Evolutionary conservation across 2,797 vertebrate species (phyloP).

Genomic region (Buphagus erythrorhynchus): DNA sequence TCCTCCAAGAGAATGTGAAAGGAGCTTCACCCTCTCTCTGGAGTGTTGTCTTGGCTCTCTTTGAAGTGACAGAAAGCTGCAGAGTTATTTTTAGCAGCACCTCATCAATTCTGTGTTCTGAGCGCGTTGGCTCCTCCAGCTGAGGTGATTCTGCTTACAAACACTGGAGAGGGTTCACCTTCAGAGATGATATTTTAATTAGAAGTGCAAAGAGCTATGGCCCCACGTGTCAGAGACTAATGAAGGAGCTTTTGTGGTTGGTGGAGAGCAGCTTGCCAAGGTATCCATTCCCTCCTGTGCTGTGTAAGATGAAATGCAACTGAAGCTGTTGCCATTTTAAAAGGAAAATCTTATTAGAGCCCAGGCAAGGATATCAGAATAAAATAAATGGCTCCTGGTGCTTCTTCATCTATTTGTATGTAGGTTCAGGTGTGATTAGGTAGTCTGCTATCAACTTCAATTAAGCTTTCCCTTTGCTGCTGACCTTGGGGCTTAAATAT

Average conservation of each 20-base stretch:
- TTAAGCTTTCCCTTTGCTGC: constrained; percentile 35
- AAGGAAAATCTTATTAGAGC: constrained; percentile 17
- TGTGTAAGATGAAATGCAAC: neutral
- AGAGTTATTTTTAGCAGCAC: constrained; percentile 23
- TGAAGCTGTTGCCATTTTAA: neutral
- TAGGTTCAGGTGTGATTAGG: constrained; percentile 40
- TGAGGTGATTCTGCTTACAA: constrained; percentile 8
- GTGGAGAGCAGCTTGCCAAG: constrained; percentile 13
- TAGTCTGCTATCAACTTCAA: constrained; percentile 31
- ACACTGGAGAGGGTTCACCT: constrained; percentile 37
- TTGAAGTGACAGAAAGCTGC: neutral
- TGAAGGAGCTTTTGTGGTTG: neutral
- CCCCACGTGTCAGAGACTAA: neutral
- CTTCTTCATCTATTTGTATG: constrained; percentile 33
- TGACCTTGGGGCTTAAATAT: constrained; percentile 20
- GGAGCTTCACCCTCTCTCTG: neutral
- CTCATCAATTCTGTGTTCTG: neutral
- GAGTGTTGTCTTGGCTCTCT: neutral
- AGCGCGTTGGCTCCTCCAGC: neutral
- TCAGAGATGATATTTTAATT: constrained; percentile 49
- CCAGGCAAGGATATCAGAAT: neutral
- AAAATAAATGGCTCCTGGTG: constrained; percentile 9
- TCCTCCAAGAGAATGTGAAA: neutral
- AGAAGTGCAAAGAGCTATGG: constrained; percentile 22
- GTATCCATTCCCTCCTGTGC: neutral